Evolutionary conservation across 92 coral and sea anemone species (phyloP), one percentile per base, ranked within the genome.

Genomic region (Zoanthus sansibaricus): DNA sequence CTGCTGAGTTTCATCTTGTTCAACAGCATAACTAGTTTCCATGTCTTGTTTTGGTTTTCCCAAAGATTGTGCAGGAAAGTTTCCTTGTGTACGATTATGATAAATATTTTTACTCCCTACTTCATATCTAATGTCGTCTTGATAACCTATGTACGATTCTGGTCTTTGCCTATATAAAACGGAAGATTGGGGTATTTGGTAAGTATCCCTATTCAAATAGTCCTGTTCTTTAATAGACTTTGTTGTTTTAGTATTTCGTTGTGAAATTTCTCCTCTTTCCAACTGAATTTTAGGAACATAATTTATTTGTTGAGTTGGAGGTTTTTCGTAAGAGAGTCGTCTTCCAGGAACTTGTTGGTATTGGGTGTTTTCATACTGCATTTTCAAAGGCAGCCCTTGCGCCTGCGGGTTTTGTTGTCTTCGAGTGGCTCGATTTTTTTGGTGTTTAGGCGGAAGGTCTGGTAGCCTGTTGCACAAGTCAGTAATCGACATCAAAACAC

Each of bases 381-480:
- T 25, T 30, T 52, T 67, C 12, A 14, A 46, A 76, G 14, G n/a
- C 3, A 25, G 21, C 5, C 25, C 67, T 44, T 66, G 75, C 62
- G 58, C 46, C 66, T 54, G 52, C 47, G 47, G 25, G 62, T 64
- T 80, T 12, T 25, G 75, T 44, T 66, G 58, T 42, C 8, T 8
- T 10, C 59, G 64, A 52, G 56, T 46, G 16, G 44, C 13, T 66
- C 6, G 44, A 4, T 2, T 33, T 33, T 67, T 3, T 52, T 76
- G 82, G 12, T 25, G 59, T 76, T 32, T 44, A 21, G 21, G 61
- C 13, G 75, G 64, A 66, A 66, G 51, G 21, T 64, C 20, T 20
- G 85, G 85, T 46, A 80, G 42, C 59, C 67, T 80, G 61, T 80
- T 66, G 25, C 85, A 80, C 85, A 80, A 16, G 5, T 80, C 85